Evolutionary conservation across 2,888 invertebrate species (phyloP).

Genomic region (Noctua comes): DNA sequence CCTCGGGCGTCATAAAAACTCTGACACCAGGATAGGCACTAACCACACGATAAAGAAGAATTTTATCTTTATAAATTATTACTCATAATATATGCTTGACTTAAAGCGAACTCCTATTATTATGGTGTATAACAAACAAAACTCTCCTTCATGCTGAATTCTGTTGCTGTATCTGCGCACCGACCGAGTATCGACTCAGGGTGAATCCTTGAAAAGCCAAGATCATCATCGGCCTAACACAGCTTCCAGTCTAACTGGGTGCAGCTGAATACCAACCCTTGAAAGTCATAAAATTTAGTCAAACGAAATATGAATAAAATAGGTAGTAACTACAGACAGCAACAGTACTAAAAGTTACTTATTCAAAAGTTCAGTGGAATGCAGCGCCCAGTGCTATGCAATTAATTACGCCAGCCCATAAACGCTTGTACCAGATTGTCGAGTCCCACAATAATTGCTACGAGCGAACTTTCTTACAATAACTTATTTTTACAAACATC

Average conservation of each 20-base stretch:
- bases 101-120: neutral
- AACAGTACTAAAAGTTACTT: neutral
- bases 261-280: neutral
- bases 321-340: too few relatives aligned
- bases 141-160: neutral
- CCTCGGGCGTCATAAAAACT: too few relatives aligned
- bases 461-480: constrained; percentile 54
- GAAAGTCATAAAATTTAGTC: too few relatives aligned
- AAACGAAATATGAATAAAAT: too few relatives aligned
- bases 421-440: constrained; percentile 11
- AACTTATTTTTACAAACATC: constrained; percentile 61
- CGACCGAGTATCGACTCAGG: neutral
- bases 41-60: too few relatives aligned
- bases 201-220: neutral
- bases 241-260: neutral
- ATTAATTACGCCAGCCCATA: constrained; percentile 17
- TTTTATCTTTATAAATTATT: too few relatives aligned
- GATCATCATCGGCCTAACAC: neutral
- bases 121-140: neutral
- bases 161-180: neutral
- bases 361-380: neutral
- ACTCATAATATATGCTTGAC: too few relatives aligned
- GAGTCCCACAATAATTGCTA: constrained; percentile 49
- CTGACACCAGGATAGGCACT: too few relatives aligned
- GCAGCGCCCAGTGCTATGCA: neutral